Evolutionary conservation across 2,113 vertebrate genomes (phyloP).

Genomic region (Poeciliopsis turrubarensis): DNA sequence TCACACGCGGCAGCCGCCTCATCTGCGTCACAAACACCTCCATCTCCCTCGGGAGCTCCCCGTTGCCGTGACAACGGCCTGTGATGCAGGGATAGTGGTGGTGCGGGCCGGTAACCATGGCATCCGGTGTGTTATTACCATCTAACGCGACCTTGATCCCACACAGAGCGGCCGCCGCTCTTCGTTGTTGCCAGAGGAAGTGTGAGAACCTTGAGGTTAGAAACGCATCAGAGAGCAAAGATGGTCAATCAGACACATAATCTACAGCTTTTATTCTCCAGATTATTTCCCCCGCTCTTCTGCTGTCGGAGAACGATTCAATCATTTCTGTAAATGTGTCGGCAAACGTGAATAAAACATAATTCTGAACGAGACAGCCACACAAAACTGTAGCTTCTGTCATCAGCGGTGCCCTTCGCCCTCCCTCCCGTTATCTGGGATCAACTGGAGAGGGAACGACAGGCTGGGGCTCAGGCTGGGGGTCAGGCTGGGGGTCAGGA

Average conservation of each 20-base stretch:
- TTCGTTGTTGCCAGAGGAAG: not conserved
- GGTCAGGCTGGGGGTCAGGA: no score
- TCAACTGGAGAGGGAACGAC: no score
- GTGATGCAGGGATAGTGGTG: conserved; percentile 28
- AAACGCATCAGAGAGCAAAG: conserved; percentile 2
- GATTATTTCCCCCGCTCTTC: conserved; percentile 22
- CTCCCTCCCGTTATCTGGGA: no score
- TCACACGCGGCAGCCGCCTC: conserved; percentile 19
- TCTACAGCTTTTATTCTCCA: conserved; percentile 15
- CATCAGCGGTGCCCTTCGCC: no score
- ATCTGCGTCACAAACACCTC: conserved; percentile 27
- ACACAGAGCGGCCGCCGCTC: conserved; percentile 19
- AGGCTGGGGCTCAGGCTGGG: no score
- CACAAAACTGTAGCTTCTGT: not conserved
- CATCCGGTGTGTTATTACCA: conserved; percentile 36
- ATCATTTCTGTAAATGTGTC: conserved; percentile 55
- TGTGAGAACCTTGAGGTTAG: conserved; percentile 20
- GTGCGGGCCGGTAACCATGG: conserved; percentile 52
- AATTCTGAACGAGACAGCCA: conserved; percentile 21
- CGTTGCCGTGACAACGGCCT: conserved; percentile 68
- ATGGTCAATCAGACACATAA: not conserved
- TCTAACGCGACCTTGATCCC: conserved; percentile 23
- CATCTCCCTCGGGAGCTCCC: conserved; percentile 5
- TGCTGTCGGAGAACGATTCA: conserved; percentile 53
- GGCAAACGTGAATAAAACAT: conserved; percentile 38